phyloP scores from a whole-genome alignment of 2,113 vertebrate genomes.

The Grallaria varia region DNA sequence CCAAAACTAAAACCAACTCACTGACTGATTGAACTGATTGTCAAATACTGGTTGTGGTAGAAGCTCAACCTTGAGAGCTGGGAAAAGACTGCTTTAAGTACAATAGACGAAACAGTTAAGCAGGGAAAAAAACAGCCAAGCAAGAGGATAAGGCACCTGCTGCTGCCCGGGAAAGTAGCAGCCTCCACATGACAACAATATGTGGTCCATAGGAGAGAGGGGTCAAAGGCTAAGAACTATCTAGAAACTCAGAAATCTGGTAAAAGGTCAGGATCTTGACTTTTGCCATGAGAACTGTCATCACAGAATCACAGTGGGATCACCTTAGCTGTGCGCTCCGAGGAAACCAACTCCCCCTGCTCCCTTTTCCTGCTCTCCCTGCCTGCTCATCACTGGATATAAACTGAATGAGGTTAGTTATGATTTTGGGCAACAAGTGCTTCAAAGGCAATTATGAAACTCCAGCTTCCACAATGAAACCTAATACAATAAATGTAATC shows the following conservation, averaged over 20 bases:
- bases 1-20: background rate
- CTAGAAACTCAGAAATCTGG: background rate
- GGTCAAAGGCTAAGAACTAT: background rate
- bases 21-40: background rate
- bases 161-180: background rate
- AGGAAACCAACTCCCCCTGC: background rate
- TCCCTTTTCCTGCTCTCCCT: background rate
- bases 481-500: background rate
- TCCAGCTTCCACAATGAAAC: background rate
- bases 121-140: background rate
- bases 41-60: background rate
- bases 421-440: background rate
- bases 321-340: background rate
- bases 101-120: conserved; percentile 4
- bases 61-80: background rate
- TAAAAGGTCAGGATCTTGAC: background rate
- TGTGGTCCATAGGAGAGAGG: background rate
- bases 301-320: background rate
- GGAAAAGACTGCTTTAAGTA: background rate
- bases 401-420: background rate
- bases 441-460: background rate
- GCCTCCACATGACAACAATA: background rate
- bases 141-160: background rate
- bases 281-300: background rate
- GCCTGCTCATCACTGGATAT: background rate